A percentile compares a stretch with the other conserved stretches of the same genome.
phyloP scores from a whole-genome alignment of 1,140 invertebrate species.

The Yoshiicerus persimilis region DNA sequence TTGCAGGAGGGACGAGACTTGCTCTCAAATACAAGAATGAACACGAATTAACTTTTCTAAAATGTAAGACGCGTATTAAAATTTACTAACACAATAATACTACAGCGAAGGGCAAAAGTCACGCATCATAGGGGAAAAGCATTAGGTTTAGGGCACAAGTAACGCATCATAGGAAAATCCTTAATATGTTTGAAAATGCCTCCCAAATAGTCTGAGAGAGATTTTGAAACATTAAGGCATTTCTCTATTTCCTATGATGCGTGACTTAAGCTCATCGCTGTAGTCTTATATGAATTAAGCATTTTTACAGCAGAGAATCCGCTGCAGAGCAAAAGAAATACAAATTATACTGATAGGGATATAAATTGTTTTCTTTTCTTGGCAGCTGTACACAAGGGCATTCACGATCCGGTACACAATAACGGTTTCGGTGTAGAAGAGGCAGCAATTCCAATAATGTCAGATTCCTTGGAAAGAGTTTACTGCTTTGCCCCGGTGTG shows the following conservation, averaged over 20 bases:
- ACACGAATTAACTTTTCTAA: constrained; percentile 5
- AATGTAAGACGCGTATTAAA: background rate
- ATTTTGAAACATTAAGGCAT: too few relatives aligned
- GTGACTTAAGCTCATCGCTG: too few relatives aligned
- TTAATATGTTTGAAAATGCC: too few relatives aligned
- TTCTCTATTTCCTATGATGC: too few relatives aligned
- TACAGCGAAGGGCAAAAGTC: too few relatives aligned
- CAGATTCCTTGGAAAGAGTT: background rate
- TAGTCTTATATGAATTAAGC: too few relatives aligned
- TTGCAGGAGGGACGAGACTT: constrained; percentile 1
- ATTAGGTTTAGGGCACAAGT: too few relatives aligned
- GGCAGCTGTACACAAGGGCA: background rate
- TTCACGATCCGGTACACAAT: background rate
- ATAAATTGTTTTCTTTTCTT: background rate
- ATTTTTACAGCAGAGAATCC: too few relatives aligned
- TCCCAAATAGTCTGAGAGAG: too few relatives aligned
- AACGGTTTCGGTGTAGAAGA: background rate
- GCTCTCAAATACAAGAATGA: constrained; percentile 19
- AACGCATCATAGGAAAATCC: too few relatives aligned
- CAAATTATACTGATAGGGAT: background rate
- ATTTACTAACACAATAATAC: too few relatives aligned
- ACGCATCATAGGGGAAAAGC: too few relatives aligned
- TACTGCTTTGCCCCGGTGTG: constrained; percentile 36
- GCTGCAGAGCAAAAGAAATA: background rate
- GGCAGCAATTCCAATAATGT: background rate